Evolutionary conservation across 2,888 invertebrate species (phyloP), one percentile per base, ranked within the genome.

Genomic region (Yponomeuta malinellus): DNA sequence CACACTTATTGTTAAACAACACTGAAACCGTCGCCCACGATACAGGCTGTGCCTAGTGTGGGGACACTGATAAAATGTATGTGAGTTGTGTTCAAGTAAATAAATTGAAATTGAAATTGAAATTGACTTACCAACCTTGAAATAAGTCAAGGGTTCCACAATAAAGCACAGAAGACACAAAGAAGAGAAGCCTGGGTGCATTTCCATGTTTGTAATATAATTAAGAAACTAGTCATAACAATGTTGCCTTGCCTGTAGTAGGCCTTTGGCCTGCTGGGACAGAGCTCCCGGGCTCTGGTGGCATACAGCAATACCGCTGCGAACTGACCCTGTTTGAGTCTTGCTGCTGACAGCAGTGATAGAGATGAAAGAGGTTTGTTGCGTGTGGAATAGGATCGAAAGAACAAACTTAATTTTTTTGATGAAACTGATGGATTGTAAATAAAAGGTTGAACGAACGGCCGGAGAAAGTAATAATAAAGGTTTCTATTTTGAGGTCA

Each of bases 201-300:
- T 23, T 23, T 23, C 23, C 23, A 33, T 33, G 33, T 4, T 33
- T 33, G 33, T 33, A 33, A 33, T 4, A 33, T 33, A 33, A 33
- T 33, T 33, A 2, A 33, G 3, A 8, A 6, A 43, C 6, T 43
- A 43, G 15, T 15, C 4, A 31, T 83, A 23, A 23, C 23, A 23
- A 23, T 23, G 23, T 23, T 23, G 90, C 90, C 94, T 85, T 94
- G 95, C 76, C 95, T 93, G 78, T 95, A 95, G 78, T 95, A 96
- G 1, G 98, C 98, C 93, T 99, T 99, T 0, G 98, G 97, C 99
- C 99, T 99, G 79, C 97, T 97, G 0, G 98, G 97, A 81, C 98
- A 98, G 63, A 99, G 93, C 78, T 98, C 97, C 67, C 97, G 93
- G 1, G 98, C 98, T 76, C 97, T 95, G 23, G 96, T 95, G 3